These are phyloP conservation scores for Homarus americanus DNA, from an alignment of 1,140 invertebrate species.

Conservation along the genomic window DNA sequence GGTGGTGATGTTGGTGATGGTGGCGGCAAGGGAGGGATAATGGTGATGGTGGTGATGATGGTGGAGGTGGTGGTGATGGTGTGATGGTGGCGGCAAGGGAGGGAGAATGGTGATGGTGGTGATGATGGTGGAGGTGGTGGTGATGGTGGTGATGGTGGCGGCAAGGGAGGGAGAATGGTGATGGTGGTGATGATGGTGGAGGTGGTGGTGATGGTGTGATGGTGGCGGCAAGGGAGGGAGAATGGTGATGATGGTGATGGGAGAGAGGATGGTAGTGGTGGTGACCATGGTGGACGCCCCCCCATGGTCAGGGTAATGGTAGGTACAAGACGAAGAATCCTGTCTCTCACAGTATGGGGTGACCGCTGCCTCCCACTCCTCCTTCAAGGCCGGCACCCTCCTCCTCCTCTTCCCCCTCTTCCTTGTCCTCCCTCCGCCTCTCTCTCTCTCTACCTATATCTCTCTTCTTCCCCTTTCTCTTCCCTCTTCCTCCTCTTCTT, in stretches of 20 bases:
- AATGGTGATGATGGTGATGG: neutral
- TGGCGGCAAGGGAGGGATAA: neutral
- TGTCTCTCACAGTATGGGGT: slow-evolving; percentile 6
- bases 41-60: neutral
- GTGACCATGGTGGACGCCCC: neutral
- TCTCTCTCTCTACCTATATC: no score
- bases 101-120: neutral
- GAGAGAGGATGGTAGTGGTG: slow-evolving; percentile 2
- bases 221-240: neutral
- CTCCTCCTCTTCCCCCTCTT: neutral
- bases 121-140: neutral
- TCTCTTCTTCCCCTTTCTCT: slow-evolving; percentile 6
- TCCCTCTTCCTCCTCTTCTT: neutral
- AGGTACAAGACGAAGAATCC: slow-evolving; percentile 39
- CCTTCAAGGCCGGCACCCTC: neutral
- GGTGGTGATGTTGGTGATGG: neutral
- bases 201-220: neutral
- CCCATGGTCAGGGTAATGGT: slow-evolving; percentile 42
- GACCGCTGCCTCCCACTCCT: neutral
- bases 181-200: neutral
- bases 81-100: neutral
- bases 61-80: neutral
- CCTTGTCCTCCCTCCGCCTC: neutral
- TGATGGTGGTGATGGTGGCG: neutral
- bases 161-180: neutral